Evolutionary conservation across 2,888 invertebrate genomes (phyloP).

Genomic region (Drosophila pseudotalamancana): DNA sequence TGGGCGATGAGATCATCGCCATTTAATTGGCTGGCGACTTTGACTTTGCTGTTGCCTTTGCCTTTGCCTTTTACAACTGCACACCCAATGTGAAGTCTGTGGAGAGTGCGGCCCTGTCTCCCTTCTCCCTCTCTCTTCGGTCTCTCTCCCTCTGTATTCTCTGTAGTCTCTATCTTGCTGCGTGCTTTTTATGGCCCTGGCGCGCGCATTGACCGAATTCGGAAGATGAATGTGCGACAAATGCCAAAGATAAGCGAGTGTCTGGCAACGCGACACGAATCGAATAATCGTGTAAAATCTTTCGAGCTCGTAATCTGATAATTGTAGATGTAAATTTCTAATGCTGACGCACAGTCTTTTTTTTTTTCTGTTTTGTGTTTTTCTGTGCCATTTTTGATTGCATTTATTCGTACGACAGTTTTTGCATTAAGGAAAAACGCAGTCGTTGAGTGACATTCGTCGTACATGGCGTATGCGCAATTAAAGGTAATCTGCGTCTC

Average conservation of each 20-base stretch:
- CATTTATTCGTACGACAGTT: conserved; percentile 37
- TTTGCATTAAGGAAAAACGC: conserved; percentile 52
- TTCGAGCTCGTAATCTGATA: conserved; percentile 39
- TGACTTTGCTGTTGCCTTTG: conserved; percentile 55
- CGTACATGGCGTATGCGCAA: conserved; percentile 75
- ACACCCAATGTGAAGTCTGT: conserved; percentile 3
- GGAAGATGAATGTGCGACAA: conserved; percentile 77
- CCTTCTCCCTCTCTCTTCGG: not conserved
- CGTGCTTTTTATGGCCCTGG: conserved; percentile 52
- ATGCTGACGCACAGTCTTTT: conserved; percentile 52
- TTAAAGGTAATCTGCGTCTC: conserved; percentile 58
- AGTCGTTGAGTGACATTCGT: conserved; percentile 63
- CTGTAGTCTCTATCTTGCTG: not conserved
- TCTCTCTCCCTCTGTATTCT: not conserved
- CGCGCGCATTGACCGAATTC: conserved; percentile 70
- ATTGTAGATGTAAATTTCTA: conserved; percentile 71
- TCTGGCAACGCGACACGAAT: conserved; percentile 44
- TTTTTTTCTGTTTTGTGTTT: conserved; percentile 29
- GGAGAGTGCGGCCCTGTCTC: conserved; percentile 6
- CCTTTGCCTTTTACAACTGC: conserved; percentile 28
- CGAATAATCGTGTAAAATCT: conserved; percentile 54
- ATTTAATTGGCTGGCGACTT: conserved; percentile 69
- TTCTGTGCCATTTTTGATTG: conserved; percentile 36
- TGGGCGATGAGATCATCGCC: conserved; percentile 81
- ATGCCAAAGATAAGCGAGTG: conserved; percentile 44